Conservation (phyloP, 2,113 vertebrate genomes). For the Fregetta grallaria region DNA sequence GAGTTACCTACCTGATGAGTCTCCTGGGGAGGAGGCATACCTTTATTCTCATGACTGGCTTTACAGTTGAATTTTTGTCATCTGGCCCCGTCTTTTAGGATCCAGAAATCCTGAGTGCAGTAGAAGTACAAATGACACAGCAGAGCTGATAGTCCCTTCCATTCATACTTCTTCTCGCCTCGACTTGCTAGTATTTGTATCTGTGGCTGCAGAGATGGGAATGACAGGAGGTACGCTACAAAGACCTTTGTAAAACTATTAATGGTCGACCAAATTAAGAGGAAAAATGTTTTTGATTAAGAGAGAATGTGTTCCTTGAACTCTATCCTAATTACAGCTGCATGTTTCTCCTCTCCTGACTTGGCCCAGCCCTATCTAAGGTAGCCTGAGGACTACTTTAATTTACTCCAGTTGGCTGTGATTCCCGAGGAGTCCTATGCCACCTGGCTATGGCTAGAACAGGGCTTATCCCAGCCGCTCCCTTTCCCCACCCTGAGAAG, state of each 20-base stretch:
- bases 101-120: background rate
- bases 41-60: background rate
- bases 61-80: background rate
- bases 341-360: background rate
- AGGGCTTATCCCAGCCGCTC: background rate
- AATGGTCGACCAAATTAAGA: background rate
- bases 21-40: background rate
- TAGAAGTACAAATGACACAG: background rate
- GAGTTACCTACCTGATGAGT: background rate
- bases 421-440: background rate
- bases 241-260: background rate
- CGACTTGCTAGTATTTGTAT: background rate
- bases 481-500: background rate
- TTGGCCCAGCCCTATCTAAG: background rate
- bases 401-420: background rate
- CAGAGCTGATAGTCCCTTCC: background rate
- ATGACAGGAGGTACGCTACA: background rate
- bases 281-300: background rate
- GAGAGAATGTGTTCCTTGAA: background rate
- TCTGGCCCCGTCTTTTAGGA: background rate
- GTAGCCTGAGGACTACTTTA: constrained; percentile 13
- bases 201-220: background rate
- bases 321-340: background rate
- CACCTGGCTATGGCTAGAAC: background rate
- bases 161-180: background rate